Evolutionary conservation across 2,113 vertebrate species (phyloP).

Genomic region (Rallus limicola): DNA sequence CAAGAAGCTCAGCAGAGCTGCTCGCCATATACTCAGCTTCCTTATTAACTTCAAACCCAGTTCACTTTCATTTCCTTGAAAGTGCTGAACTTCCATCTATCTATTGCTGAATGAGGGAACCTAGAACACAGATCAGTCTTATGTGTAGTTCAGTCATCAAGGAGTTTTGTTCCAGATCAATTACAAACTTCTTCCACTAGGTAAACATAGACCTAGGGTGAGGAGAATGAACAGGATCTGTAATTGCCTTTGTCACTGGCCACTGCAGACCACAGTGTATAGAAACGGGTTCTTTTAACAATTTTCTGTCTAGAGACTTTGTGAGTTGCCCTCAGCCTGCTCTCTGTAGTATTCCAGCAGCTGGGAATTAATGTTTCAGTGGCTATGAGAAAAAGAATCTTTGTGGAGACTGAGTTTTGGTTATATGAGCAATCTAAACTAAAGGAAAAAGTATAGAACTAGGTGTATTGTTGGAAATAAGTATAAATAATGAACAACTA

Average conservation of each 20-base stretch:
- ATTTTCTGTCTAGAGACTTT: background rate
- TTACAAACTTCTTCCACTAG: background rate
- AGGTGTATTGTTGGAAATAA: background rate
- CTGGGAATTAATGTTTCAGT: background rate
- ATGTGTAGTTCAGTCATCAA: background rate
- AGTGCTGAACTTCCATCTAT: background rate
- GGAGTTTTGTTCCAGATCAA: background rate
- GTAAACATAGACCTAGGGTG: background rate
- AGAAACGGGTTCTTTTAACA: background rate
- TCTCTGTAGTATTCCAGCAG: background rate
- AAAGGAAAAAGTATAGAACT: background rate
- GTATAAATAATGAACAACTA: background rate
- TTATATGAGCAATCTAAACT: background rate
- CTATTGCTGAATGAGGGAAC: background rate
- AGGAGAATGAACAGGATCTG: background rate
- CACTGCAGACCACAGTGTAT: background rate
- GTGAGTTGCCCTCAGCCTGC: background rate
- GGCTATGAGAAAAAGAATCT: background rate
- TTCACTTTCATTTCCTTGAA: background rate
- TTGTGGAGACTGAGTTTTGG: background rate
- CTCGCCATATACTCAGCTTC: background rate
- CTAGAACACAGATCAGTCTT: background rate
- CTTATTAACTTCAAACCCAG: background rate
- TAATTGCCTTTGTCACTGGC: background rate
- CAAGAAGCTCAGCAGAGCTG: background rate